Evolutionary conservation across 2,113 vertebrate species (phyloP).

Genomic region (Anhinga anhinga): DNA sequence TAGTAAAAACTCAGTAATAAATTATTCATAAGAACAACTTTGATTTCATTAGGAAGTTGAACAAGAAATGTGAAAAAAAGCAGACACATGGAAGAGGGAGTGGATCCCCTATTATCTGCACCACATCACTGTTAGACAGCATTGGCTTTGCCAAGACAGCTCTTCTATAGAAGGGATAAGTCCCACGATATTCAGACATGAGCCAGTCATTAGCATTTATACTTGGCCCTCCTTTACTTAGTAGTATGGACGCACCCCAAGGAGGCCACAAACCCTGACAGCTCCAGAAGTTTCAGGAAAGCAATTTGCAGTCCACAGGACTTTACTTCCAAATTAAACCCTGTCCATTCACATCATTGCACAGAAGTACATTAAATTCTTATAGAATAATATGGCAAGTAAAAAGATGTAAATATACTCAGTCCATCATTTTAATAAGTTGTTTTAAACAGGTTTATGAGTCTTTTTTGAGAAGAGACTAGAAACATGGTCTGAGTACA

Average conservation of each 20-base stretch:
- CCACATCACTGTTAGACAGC: neutral
- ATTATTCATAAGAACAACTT: neutral
- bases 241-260: neutral
- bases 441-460: neutral
- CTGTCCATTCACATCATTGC: neutral
- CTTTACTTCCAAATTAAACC: neutral
- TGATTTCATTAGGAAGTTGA: neutral
- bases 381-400: neutral
- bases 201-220: neutral
- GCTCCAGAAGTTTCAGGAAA: neutral
- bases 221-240: neutral
- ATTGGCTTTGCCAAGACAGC: neutral
- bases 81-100: neutral
- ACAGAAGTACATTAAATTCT: neutral
- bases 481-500: neutral
- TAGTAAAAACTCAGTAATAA: neutral
- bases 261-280: neutral
- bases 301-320: neutral
- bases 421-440: neutral
- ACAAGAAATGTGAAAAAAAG: neutral
- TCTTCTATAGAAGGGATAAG: neutral
- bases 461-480: neutral
- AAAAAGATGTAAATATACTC: neutral
- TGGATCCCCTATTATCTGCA: rapidly evolving
- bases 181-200: neutral